These are phyloP conservation scores for Podarcis lilfordi DNA, from an alignment of 2,797 vertebrate species.

Conservation along the genomic window DNA sequence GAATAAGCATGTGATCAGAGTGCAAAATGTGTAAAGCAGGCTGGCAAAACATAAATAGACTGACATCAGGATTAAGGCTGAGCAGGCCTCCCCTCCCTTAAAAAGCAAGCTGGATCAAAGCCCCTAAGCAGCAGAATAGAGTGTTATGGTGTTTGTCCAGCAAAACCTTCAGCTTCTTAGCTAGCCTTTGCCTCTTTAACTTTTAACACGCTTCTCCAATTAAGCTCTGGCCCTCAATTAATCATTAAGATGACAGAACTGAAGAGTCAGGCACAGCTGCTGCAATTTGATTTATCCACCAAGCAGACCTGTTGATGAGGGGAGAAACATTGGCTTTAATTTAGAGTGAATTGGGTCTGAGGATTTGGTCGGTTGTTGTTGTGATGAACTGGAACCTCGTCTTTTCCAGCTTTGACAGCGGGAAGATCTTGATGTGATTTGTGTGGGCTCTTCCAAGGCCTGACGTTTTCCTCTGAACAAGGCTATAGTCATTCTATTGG, in stretches of 20 bases:
- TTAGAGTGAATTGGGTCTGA: background rate
- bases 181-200: slow-evolving; percentile 24
- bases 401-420: background rate
- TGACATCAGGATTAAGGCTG: slow-evolving; percentile 4
- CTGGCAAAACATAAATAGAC: background rate
- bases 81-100: background rate
- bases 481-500: background rate
- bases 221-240: slow-evolving; percentile 34
- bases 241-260: background rate
- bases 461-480: background rate
- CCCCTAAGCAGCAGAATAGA: background rate
- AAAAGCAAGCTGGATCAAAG: slow-evolving; percentile 14
- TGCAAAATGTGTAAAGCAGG: background rate
- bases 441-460: background rate
- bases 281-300: slow-evolving; percentile 20
- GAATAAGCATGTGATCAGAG: background rate
- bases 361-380: slow-evolving; percentile 4
- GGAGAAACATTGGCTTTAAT: slow-evolving; percentile 8
- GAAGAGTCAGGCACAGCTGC: slow-evolving; percentile 8
- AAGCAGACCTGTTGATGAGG: background rate
- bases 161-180: slow-evolving; percentile 8
- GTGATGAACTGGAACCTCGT: background rate
- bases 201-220: slow-evolving; percentile 32
- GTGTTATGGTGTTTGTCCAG: background rate
- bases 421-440: background rate